Conservation (phyloP, 92 coral and sea anemone species). For the Montipora capitata region DNA sequence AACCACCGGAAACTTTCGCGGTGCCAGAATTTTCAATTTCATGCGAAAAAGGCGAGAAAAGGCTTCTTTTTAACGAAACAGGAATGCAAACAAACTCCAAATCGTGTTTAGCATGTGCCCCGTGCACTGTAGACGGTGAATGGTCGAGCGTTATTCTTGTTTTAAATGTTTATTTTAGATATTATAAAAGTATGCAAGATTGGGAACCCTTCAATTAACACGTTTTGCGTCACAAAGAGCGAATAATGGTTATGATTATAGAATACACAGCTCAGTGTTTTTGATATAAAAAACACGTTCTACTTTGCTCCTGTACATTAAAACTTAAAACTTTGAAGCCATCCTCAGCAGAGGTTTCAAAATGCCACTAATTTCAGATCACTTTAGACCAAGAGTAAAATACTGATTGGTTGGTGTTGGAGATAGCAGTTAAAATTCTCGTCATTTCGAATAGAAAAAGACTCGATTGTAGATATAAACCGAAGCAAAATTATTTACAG, state of each 20-base stretch:
- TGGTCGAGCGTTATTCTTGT: conserved; percentile 17
- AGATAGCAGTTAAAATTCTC: conserved; percentile 6
- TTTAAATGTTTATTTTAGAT: conserved; percentile 43
- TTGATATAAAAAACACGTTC: conserved; percentile 28
- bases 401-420: conserved; percentile 9
- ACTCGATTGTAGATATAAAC: conserved; percentile 36
- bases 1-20: conserved; percentile 90
- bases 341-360: background rate
- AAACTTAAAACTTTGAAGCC: background rate
- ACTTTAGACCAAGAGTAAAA: no score
- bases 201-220: conserved; percentile 40
- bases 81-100: conserved; percentile 57
- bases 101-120: conserved; percentile 32
- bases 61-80: conserved; percentile 48
- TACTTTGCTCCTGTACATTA: background rate
- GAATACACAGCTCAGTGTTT: conserved; percentile 34
- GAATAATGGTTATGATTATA: conserved; percentile 54
- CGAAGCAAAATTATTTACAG: conserved; percentile 4
- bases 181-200: conserved; percentile 54
- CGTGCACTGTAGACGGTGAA: conserved; percentile 26
- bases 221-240: conserved; percentile 75
- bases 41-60: conserved; percentile 69
- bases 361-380: background rate
- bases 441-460: background rate
- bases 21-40: conserved; percentile 73